phyloP scores from a whole-genome alignment of 2,888 invertebrate genomes.

The Epistrophe eligans region DNA sequence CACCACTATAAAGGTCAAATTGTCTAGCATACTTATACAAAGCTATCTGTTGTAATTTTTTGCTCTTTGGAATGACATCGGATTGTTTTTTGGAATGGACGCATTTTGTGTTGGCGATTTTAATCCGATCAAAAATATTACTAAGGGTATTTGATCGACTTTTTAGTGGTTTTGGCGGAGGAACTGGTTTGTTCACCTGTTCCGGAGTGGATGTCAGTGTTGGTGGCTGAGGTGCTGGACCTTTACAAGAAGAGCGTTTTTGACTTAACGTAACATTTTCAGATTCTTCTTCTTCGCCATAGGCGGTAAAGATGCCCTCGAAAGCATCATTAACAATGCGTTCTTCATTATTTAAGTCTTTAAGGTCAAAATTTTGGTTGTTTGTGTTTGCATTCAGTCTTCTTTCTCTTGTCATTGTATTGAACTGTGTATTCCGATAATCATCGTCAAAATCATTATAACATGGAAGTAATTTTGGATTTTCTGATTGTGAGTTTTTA shows the following conservation, averaged over 20 bases:
- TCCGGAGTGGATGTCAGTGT: constrained; percentile 76
- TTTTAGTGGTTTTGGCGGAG: constrained; percentile 70
- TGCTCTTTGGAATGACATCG: constrained; percentile 78
- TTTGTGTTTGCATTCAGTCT: constrained; percentile 43
- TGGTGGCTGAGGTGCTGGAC: constrained; percentile 76
- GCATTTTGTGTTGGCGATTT: constrained; percentile 62
- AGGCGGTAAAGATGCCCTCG: constrained; percentile 81
- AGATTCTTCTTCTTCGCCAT: constrained; percentile 79
- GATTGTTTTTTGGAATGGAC: constrained; percentile 78
- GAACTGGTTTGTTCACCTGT: constrained; percentile 17
- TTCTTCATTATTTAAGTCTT: constrained; percentile 79
- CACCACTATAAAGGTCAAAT: constrained; percentile 74
- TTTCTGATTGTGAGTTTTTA: constrained; percentile 17
- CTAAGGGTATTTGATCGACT: constrained; percentile 80
- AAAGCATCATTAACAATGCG: constrained; percentile 82
- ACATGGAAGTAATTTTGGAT: constrained; percentile 34
- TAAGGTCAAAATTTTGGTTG: constrained; percentile 35
- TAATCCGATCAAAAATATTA: constrained; percentile 81
- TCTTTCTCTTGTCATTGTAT: constrained; percentile 77
- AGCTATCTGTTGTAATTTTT: constrained; percentile 45
- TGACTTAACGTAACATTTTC: constrained; percentile 65
- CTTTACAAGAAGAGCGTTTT: constrained; percentile 77
- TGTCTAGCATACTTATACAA: constrained; percentile 79
- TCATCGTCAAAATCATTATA: constrained; percentile 78
- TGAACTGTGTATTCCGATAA: constrained; percentile 82